Evolutionary conservation across 1,140 invertebrate genomes (phyloP).

Genomic region (Caenorhabditis tropicalis): DNA sequence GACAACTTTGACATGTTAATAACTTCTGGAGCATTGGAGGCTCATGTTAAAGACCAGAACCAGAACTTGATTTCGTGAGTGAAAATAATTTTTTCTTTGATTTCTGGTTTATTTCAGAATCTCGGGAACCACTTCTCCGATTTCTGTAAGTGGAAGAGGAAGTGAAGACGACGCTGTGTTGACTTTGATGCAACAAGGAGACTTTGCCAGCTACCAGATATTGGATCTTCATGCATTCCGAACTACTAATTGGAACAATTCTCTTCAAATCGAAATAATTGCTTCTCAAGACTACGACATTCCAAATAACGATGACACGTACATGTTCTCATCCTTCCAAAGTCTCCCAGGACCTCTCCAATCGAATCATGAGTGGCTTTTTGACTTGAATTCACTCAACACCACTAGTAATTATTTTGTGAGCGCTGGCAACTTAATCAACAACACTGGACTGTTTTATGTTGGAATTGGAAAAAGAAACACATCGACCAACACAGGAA

Average conservation of each 20-base stretch:
- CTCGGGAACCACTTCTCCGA: constrained; percentile 41
- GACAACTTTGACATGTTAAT: constrained; percentile 54
- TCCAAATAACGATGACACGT: constrained; percentile 33
- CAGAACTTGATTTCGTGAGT: constrained; percentile 7
- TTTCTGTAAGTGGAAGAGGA: constrained; percentile 31
- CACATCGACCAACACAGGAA: not conserved
- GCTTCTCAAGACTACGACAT: constrained; percentile 29
- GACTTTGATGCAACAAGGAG: not conserved
- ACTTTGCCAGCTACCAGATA: constrained; percentile 44
- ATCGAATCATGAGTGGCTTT: constrained; percentile 50
- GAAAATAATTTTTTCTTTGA: not conserved
- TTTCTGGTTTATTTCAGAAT: constrained; percentile 1
- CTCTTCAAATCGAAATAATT: constrained; percentile 50
- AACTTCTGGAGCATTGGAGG: constrained; percentile 55
- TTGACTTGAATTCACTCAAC: constrained; percentile 39
- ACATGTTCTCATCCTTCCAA: constrained; percentile 53
- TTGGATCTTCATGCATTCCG: constrained; percentile 53
- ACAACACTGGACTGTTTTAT: constrained; percentile 54
- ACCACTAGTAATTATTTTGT: constrained; percentile 42
- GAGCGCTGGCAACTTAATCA: constrained; percentile 32
- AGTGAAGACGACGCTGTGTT: constrained; percentile 28
- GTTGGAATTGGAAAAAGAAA: constrained; percentile 53
- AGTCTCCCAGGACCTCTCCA: constrained; percentile 51
- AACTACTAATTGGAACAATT: constrained; percentile 54
- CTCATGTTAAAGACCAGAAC: constrained; percentile 40